Evolutionary conservation across 2,888 invertebrate genomes (phyloP).

Genomic region (Stomorhina lunata): DNA sequence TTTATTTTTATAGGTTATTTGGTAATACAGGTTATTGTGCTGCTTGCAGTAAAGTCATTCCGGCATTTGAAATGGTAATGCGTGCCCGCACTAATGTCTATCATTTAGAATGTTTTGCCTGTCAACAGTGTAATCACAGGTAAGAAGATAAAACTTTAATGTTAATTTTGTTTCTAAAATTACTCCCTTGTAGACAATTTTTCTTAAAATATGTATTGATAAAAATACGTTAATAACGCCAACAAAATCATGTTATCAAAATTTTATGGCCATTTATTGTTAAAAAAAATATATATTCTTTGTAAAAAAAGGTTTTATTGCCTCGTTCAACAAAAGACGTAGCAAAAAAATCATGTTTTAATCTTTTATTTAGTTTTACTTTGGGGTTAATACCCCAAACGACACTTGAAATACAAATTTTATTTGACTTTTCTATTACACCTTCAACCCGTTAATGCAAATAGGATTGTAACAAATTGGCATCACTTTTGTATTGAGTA

Average conservation of each 20-base stretch:
- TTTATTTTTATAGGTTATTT: slow-evolving; percentile 85
- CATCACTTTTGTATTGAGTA: slow-evolving; percentile 27
- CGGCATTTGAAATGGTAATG: slow-evolving; percentile 99
- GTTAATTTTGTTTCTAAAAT: slow-evolving; percentile 25
- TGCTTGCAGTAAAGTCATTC: slow-evolving; percentile 98
- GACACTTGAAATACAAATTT: slow-evolving; percentile 55
- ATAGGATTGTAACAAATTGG: slow-evolving; percentile 22
- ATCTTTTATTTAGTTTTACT: slow-evolving; percentile 37
- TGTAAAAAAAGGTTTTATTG: slow-evolving; percentile 27
- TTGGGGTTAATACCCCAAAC: slow-evolving; percentile 60
- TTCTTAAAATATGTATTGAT: slow-evolving; percentile 41
- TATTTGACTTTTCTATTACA: slow-evolving; percentile 39
- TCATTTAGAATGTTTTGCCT: slow-evolving; percentile 98
- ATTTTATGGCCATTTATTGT: slow-evolving; percentile 36
- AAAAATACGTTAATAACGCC: slow-evolving; percentile 32
- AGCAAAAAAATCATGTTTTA: slow-evolving; percentile 29
- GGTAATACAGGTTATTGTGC: slow-evolving; percentile 98
- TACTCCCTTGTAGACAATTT: slow-evolving; percentile 55
- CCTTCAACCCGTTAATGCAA: not conserved
- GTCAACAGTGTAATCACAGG: slow-evolving; percentile 97
- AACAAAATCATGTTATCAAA: slow-evolving; percentile 46
- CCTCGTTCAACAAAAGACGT: not conserved
- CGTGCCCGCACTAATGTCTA: slow-evolving; percentile 97
- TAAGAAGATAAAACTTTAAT: slow-evolving; percentile 30
- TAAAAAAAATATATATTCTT: not conserved